phyloP scores from a whole-genome alignment of 2,888 invertebrate species.

The Plusia festucae region DNA sequence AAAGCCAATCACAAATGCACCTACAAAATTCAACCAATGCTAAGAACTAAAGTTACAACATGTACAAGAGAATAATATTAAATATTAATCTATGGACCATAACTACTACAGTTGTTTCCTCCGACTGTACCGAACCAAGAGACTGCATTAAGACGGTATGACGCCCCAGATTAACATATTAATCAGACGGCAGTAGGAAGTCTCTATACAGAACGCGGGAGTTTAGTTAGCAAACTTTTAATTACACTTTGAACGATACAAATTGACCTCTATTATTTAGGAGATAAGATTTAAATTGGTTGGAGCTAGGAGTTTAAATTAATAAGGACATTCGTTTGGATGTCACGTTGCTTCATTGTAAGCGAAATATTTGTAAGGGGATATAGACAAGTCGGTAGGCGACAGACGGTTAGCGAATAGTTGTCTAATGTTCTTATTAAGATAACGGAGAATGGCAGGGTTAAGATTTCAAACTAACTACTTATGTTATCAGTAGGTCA shows the following conservation, averaged over 20 bases:
- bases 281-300: conserved; percentile 34
- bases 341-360: conserved; percentile 52
- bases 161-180: conserved; percentile 69
- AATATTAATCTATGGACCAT: neutral
- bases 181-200: conserved; percentile 59
- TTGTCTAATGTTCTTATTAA: neutral
- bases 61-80: neutral
- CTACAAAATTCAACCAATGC: neutral
- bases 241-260: conserved; percentile 43
- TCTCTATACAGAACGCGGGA: conserved; percentile 46
- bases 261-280: conserved; percentile 38
- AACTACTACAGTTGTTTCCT: conserved; percentile 20
- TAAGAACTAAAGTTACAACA: neutral
- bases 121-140: conserved; percentile 48
- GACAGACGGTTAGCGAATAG: conserved; percentile 23
- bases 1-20: no score
- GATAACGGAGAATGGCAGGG: neutral
- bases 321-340: conserved; percentile 52
- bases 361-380: conserved; percentile 52
- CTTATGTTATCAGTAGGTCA: neutral
- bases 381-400: conserved; percentile 29
- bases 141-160: conserved; percentile 64
- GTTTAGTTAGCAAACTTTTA: conserved; percentile 55
- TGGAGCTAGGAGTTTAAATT: conserved; percentile 35
- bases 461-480: neutral